These are phyloP conservation scores for Setipinna tenuifilis DNA, from an alignment of 2,797 vertebrate species.

Conservation along the genomic window DNA sequence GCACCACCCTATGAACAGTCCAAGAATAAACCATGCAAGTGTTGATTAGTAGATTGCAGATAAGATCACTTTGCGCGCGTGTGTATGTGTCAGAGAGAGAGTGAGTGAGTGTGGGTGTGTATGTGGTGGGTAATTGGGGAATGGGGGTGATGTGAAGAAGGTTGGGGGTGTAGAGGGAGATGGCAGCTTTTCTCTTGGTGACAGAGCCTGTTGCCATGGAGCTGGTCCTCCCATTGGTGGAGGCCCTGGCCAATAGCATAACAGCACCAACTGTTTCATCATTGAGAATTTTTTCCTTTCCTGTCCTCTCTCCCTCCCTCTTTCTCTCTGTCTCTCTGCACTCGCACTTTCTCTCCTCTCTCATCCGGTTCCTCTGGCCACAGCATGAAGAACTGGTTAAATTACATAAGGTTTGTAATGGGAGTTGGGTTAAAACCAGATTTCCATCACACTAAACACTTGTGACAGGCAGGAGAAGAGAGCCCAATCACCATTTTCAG, in stretches of 20 bases:
- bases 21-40: slow-evolving; percentile 11
- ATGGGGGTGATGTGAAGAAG: slow-evolving; percentile 54
- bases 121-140: slow-evolving; percentile 65
- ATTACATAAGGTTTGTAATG: slow-evolving; percentile 72
- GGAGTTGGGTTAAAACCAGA: slow-evolving; percentile 53
- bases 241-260: slow-evolving; percentile 80
- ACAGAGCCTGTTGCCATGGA: slow-evolving; percentile 94
- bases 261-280: slow-evolving; percentile 79
- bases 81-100: not conserved
- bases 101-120: slow-evolving; percentile 27
- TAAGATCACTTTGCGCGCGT: not conserved
- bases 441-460: slow-evolving; percentile 61
- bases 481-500: not conserved
- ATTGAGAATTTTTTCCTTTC: slow-evolving; percentile 83
- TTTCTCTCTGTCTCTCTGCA: slow-evolving; percentile 56
- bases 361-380: slow-evolving; percentile 39
- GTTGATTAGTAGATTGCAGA: slow-evolving; percentile 21
- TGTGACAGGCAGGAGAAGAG: slow-evolving; percentile 15
- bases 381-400: slow-evolving; percentile 57
- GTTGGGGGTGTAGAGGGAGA: slow-evolving; percentile 76
- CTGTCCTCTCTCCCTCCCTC: slow-evolving; percentile 60
- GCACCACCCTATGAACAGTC: not conserved
- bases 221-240: slow-evolving; percentile 83
- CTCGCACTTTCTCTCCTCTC: slow-evolving; percentile 54
- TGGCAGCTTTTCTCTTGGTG: slow-evolving; percentile 84